Base-by-base conservation (phyloP, 92 coral and sea anemone species). In the Nematostella vectensis region DNA sequence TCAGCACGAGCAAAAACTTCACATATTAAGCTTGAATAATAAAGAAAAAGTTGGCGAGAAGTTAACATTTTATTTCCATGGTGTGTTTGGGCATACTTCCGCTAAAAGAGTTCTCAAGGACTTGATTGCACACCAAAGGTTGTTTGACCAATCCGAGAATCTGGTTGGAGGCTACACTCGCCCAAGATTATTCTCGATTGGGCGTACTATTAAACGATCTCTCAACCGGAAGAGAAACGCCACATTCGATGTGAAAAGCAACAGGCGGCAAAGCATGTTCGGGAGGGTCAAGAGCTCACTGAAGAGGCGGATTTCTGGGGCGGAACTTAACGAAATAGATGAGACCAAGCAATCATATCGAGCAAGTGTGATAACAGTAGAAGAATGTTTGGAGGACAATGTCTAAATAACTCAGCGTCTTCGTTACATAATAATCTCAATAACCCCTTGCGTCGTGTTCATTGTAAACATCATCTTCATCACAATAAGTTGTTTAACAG, bases 31-130 rank as follows among this genome's bases (percentile, higher is more conserved):
- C 24, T 75, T 68, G 50, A 82, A 85, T n/a, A 45, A 78, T 23
- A 77, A 80, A 43, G 80, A 58, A 29, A 75, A 72, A 49, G 88
- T 80, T 31, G 83, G 93, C 33, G 84, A 86, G 0, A 71, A 81
- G 15, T 70, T 51, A 66, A 70, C 80, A 2, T 80, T 69, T 55
- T 70, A 88, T 24, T 85, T 85, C 63, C 95, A 81, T 19, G 95
- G 95, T n/a, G 88, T 75, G 23, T 78, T 74, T 43, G 96, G 94
- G 19, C 88, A 82, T 63, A 75, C 70, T 50, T 93, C 88, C 11
- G 96, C 93, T 23, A 63, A 68, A 15, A 83, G 99, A 38, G 56
- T 79, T 16, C 73, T 80, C 30, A 54, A 74, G 25, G 88, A 74
- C 45, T 72, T 80, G 16, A 33, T 75, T 1, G 67, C 54, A 44